A percentile compares a stretch with the other conserved stretches of the same genome.
These are phyloP conservation scores for Myanophis thanlyinensis DNA, from an alignment of 2,113 vertebrate genomes.

Conservation along the genomic window DNA sequence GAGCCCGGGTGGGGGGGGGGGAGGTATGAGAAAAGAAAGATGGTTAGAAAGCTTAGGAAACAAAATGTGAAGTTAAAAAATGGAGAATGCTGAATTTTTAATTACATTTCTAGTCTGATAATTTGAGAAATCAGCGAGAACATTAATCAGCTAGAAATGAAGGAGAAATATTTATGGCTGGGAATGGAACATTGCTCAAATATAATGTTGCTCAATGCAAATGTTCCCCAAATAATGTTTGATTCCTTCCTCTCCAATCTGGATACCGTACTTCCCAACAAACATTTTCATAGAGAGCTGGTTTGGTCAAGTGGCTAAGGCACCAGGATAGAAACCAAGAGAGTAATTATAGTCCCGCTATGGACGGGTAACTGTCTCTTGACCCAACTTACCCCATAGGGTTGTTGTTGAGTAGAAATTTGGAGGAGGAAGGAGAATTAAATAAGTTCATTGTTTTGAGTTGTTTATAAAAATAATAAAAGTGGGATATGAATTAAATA, in stretches of 20 bases:
- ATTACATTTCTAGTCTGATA: neutral
- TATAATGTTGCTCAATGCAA: neutral
- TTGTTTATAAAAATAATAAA: neutral
- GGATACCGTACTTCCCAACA: neutral
- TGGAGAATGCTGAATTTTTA: neutral
- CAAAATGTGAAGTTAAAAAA: neutral
- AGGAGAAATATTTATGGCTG: neutral
- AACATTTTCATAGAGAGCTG: neutral
- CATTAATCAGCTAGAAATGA: neutral
- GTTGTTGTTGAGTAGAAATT: neutral
- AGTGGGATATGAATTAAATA: neutral
- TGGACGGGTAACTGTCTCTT: neutral
- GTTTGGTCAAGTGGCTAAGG: neutral
- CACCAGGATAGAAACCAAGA: neutral
- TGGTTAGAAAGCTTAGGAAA: neutral
- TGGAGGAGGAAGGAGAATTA: neutral
- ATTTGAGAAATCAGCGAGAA: neutral
- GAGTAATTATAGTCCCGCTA: too few relatives aligned
- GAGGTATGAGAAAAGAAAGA: neutral
- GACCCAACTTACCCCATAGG: neutral
- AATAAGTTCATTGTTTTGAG: neutral
- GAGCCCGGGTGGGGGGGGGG: neutral
- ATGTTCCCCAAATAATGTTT: neutral
- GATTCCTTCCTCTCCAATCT: neutral
- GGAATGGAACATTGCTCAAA: neutral